Evolutionary conservation across 2,113 vertebrate species (phyloP).

Genomic region (Lamprotornis superbus): DNA sequence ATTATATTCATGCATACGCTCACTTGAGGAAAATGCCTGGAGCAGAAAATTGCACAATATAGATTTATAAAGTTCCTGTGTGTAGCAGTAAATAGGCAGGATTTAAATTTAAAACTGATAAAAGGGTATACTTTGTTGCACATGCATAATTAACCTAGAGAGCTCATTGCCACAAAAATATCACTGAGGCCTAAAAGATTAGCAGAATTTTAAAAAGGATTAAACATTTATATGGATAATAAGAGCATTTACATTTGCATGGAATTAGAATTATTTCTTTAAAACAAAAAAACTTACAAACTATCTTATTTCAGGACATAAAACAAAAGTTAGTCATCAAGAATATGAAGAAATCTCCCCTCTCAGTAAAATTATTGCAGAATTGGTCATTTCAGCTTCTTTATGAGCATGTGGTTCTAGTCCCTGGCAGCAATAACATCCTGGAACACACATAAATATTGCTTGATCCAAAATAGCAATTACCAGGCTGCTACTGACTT

Average conservation of each 20-base stretch:
- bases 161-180: constrained; percentile 41
- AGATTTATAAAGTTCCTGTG: neutral
- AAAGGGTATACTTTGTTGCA: constrained; percentile 38
- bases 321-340: neutral
- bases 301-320: neutral
- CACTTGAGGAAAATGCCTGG: neutral
- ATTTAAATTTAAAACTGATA: constrained; percentile 56
- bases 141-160: constrained; percentile 22
- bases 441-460: neutral
- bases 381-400: neutral
- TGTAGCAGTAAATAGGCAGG: constrained; percentile 17
- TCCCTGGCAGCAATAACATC: neutral
- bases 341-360: neutral
- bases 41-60: constrained; percentile 23
- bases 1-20: neutral
- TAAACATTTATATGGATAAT: constrained; percentile 53
- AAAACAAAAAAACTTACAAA: neutral
- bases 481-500: neutral
- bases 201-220: constrained; percentile 49
- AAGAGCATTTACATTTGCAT: neutral
- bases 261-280: neutral
- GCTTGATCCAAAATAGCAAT: neutral
- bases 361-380: neutral
- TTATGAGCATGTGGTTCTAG: neutral
- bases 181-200: constrained; percentile 49